Base-by-base conservation (phyloP, 1,140 invertebrate genomes). In the Lysiphlebus fabarum region DNA sequence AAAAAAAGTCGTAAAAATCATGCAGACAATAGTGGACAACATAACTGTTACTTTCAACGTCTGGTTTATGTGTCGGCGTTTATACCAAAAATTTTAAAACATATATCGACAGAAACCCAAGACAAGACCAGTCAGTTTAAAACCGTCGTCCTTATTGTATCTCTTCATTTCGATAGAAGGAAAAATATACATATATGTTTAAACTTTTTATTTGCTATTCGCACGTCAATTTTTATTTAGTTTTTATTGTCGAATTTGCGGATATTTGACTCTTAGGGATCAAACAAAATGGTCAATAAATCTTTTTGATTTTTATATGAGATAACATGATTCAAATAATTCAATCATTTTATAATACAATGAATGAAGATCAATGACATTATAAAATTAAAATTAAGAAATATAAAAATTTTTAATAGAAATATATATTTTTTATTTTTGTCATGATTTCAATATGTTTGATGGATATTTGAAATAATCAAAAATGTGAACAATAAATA, bases 121-220 rank as follows among this genome's bases (percentile, higher is more conserved):
- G 33, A 42, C 44, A 48, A 36, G 40, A 47, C 51, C 62, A 64
- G 62, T 64, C 55, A 45, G 38, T 49, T 58, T 48, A 54, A 64
- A 61, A 58, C 62, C 62, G 43, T 17, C 58, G 51, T 40, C n/a
- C 40, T 34, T 26, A 11, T 36, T 53, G 42, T 40, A 53, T 26
- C 17, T 59, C 57, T 59, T 53, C 48, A 59, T 59, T 42, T 49
- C 7, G 14, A 57, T 48, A 17, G n/a, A 33, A 26, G 14, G 47
- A 8, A 12, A 34, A 8, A 33, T 42, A 40, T 6, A 42, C 33
- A 17, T 17, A n/a, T 53, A 3, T 7, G 17, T 41, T 14, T 41
- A 37, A 8, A 37, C n/a, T 26, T 26, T 1, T 26, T 26, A 4
- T 1, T 26, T 26, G 17, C 17, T 26, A 26, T 26, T 26, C 17